Evolutionary conservation across 2,888 invertebrate genomes (phyloP).

Genomic region (Idaea aversata): DNA sequence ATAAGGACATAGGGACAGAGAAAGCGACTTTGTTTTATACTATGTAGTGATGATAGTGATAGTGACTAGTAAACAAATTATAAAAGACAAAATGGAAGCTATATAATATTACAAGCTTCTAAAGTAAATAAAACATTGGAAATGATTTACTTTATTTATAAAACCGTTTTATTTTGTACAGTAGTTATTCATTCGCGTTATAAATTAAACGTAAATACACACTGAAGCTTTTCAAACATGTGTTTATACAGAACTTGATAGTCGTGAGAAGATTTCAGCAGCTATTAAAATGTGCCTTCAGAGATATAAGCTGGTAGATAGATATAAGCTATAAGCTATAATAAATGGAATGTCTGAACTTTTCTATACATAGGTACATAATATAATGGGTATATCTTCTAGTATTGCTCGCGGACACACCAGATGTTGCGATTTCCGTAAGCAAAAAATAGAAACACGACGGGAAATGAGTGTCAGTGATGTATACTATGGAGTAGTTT

Average conservation of each 20-base stretch:
- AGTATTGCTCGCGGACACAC: conserved; percentile 41
- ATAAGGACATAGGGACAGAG: too few relatives aligned
- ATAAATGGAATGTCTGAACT: conserved; percentile 40
- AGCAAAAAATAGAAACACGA: conserved; percentile 65
- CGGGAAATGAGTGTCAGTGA: conserved; percentile 69
- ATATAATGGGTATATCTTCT: not conserved
- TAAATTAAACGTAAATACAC: not conserved
- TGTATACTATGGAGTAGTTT: conserved; percentile 61
- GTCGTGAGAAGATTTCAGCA: conserved; percentile 32
- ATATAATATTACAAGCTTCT: not conserved
- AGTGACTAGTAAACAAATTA: too few relatives aligned
- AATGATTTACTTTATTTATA: not conserved
- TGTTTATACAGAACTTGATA: conserved; percentile 10
- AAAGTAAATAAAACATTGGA: not conserved
- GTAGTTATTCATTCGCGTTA: not conserved
- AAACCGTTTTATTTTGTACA: not conserved
- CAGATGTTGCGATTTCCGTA: conserved; percentile 73
- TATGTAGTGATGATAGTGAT: too few relatives aligned
- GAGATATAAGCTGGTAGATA: conserved; percentile 39
- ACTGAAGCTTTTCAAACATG: not conserved
- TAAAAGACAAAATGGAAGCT: too few relatives aligned
- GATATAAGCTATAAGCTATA: too few relatives aligned
- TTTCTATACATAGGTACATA: conserved; percentile 24
- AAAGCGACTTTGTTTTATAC: too few relatives aligned
- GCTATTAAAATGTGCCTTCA: conserved; percentile 24